Evolutionary conservation across 2,113 vertebrate genomes (phyloP).

Genomic region (Sceloporus tristichus): DNA sequence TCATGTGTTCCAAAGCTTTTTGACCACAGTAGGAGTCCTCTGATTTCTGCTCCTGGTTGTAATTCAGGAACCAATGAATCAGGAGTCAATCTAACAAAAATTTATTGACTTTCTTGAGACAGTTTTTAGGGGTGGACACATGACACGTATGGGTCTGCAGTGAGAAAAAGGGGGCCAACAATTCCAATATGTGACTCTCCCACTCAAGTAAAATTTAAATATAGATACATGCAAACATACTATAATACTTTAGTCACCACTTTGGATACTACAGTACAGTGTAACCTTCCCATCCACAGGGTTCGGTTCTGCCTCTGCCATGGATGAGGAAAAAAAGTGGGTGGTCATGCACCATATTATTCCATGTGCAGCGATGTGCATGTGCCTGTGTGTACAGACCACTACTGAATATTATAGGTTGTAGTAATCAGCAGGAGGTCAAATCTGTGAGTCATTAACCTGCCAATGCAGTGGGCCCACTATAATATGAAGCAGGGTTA

Average conservation of each 20-base stretch:
- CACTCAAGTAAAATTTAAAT: conserved; percentile 32
- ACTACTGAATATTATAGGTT: too few species aligned
- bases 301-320: too few species aligned
- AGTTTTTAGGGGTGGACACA: neutral
- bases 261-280: conserved; percentile 57
- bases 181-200: neutral
- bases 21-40: neutral
- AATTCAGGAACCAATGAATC: neutral
- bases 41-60: neutral
- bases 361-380: too few species aligned
- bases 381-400: too few species aligned
- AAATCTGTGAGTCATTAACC: too few species aligned
- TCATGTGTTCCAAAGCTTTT: neutral
- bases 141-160: neutral
- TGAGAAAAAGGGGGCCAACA: neutral
- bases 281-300: too few species aligned
- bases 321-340: too few species aligned
- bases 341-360: too few species aligned
- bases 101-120: neutral
- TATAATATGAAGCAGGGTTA: conserved; percentile 49
- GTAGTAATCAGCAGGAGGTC: too few species aligned
- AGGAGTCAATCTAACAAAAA: neutral
- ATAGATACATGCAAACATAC: conserved; percentile 61
- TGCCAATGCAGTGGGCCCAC: too few species aligned
- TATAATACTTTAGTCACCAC: conserved; percentile 52